These are phyloP conservation scores for Piliocolobus tephrosceles DNA, from an alignment of 2,113 vertebrate species.

Conservation along the genomic window DNA sequence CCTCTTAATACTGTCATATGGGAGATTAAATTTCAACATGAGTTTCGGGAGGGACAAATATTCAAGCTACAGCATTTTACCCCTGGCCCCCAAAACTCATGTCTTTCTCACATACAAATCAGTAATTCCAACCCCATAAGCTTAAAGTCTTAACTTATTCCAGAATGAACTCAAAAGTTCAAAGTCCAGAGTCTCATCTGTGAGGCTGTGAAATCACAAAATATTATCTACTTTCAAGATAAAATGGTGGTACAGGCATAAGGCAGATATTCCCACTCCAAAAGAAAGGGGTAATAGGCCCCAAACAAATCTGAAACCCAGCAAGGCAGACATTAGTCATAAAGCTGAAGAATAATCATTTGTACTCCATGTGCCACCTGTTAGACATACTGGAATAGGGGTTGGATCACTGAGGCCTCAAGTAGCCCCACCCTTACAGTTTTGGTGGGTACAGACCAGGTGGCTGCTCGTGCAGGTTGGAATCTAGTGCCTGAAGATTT, in stretches of 20 bases:
- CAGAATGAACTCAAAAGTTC: neutral
- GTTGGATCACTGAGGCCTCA: neutral
- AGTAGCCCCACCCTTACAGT: neutral
- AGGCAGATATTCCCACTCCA: neutral
- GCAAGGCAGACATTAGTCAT: neutral
- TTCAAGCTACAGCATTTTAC: too few relatives aligned
- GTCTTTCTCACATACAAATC: too few relatives aligned
- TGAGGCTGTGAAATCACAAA: neutral
- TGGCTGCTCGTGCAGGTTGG: neutral
- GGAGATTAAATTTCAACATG: too few relatives aligned
- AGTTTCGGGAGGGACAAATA: too few relatives aligned
- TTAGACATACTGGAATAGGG: neutral
- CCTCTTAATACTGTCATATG: too few relatives aligned
- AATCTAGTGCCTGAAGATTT: neutral
- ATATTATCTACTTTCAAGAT: neutral
- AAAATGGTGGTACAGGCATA: neutral
- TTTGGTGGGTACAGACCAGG: neutral
- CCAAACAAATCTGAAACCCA: neutral
- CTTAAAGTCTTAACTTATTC: neutral
- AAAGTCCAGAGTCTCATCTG: neutral
- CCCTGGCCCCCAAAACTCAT: too few relatives aligned
- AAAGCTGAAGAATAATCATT: neutral
- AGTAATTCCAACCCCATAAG: neutral
- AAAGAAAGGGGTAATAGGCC: neutral
- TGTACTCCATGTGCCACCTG: neutral